Evolutionary conservation across 2,113 vertebrate genomes (phyloP).

Genomic region (Motacilla alba): DNA sequence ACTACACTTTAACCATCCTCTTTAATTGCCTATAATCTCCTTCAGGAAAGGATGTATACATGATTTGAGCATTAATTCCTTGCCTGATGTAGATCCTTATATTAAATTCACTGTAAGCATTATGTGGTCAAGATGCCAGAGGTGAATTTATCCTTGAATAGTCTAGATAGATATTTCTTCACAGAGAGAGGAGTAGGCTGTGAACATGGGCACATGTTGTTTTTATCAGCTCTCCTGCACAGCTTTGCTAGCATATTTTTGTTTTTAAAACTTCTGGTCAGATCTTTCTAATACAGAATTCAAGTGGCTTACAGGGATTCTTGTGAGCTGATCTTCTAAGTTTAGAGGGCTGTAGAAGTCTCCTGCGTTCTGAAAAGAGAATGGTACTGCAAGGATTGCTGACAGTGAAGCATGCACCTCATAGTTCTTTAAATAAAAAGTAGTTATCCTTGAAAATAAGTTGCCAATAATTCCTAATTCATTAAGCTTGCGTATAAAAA

Average conservation of each 20-base stretch:
- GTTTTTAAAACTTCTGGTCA: background rate
- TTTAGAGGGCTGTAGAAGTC: background rate
- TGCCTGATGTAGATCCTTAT: background rate
- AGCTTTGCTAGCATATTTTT: background rate
- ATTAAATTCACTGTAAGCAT: background rate
- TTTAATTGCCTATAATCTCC: background rate
- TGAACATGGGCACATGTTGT: background rate
- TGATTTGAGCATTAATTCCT: background rate
- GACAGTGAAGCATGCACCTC: background rate
- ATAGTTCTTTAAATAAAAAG: constrained; percentile 6
- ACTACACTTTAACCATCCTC: background rate
- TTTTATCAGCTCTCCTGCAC: background rate
- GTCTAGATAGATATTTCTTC: background rate
- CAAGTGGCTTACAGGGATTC: background rate
- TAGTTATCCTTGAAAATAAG: background rate
- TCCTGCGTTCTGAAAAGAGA: background rate
- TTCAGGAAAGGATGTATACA: background rate
- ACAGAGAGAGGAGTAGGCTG: background rate
- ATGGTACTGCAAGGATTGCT: background rate
- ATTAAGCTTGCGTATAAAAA: constrained; percentile 16
- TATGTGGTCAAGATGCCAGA: background rate
- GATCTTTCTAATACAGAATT: background rate
- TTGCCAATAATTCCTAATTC: constrained; percentile 8
- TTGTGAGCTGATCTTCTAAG: background rate
- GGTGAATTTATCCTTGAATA: background rate